Evolutionary conservation across 2,797 vertebrate genomes (phyloP).

Genomic region (Heliangelus exortis): DNA sequence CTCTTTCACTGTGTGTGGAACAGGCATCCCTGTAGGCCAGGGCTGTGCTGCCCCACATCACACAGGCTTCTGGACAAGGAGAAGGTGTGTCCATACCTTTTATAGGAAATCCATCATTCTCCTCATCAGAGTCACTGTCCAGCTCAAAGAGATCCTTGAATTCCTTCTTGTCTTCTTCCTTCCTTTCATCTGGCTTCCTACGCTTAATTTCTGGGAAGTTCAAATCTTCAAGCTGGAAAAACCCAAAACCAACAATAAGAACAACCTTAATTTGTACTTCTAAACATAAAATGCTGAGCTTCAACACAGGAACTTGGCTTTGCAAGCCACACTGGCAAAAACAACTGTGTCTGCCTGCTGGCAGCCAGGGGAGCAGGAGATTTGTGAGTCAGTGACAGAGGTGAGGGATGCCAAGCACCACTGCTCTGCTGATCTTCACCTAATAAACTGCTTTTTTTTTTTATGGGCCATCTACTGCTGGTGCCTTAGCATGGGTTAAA

Average conservation of each 20-base stretch:
- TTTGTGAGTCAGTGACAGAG: not conserved
- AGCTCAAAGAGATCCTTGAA: slow-evolving; percentile 93
- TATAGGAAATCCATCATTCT: slow-evolving; percentile 68
- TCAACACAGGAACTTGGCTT: not conserved
- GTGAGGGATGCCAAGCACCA: not conserved
- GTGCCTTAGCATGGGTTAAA: not conserved
- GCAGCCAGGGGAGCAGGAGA: not conserved
- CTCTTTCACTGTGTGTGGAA: rapidly evolving
- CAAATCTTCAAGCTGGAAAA: slow-evolving; percentile 89
- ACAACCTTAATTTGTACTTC: not conserved
- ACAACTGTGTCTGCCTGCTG: not conserved
- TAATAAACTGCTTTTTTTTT: not conserved
- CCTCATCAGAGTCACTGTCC: slow-evolving; percentile 86
- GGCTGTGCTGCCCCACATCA: rapidly evolving
- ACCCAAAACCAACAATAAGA: not conserved
- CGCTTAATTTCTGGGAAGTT: slow-evolving; percentile 94
- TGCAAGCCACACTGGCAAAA: not conserved
- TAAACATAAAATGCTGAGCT: not conserved
- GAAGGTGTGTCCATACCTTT: slow-evolving; percentile 76
- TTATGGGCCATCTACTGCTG: not conserved
- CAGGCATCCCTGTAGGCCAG: not conserved
- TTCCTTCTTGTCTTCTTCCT: slow-evolving; percentile 87
- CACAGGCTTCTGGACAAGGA: not conserved
- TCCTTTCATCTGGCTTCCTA: slow-evolving; percentile 83
- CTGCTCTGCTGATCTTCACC: not conserved